Evolutionary conservation across 53 echinoderm and acorn worm species (phyloP), one percentile per base, ranked within the genome.

Genomic region (Stichopus horrens): DNA sequence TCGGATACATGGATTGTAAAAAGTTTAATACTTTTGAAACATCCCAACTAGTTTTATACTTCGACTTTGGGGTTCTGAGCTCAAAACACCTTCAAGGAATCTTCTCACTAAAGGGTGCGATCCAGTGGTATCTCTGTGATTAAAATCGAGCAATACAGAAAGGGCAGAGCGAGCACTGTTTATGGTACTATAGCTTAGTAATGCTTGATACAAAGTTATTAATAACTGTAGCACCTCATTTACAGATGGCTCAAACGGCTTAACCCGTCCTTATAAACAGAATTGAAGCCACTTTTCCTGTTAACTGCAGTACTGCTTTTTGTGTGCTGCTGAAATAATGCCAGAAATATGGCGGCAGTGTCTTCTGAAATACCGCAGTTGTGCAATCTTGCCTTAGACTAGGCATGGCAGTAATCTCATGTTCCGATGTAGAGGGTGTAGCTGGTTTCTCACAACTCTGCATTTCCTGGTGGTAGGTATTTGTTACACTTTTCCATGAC

Each of bases 1-100:
- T 37, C 37, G 37, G 37, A 2, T 37, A 37, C 37, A 37, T 37
- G 37, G 37, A 37, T 2, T 2, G 37, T 37, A 37, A 37, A 37
- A 13, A 63, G 37, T 37, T 37, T 37, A 37, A 37, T 37, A 37
- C 37, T 37, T 37, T 37, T 37, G 37, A 37, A 37, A 88, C 88
- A 73, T 91, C 91, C 91, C 88, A 91, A 57, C 88, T 73, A n/a
- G 10, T 23, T 51, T 54, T 53, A 74, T 91, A 91, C 9, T 79
- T 88, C 21, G 79, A 73, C 54, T 76, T 18, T 56, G 91, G 88
- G 37, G 37, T 37, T 37, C 37, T 37, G 37, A 37, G 37, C 37
- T 37, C 37, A 37, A 37, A 37, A 37, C 37, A 37, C 37, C 37
- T 37, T 37, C 2, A 37, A 37, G 37, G 37, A 37, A 37, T 37